Conservation (phyloP, 2,797 vertebrate species). For the Microctenopoma stevenorrisi region DNA sequence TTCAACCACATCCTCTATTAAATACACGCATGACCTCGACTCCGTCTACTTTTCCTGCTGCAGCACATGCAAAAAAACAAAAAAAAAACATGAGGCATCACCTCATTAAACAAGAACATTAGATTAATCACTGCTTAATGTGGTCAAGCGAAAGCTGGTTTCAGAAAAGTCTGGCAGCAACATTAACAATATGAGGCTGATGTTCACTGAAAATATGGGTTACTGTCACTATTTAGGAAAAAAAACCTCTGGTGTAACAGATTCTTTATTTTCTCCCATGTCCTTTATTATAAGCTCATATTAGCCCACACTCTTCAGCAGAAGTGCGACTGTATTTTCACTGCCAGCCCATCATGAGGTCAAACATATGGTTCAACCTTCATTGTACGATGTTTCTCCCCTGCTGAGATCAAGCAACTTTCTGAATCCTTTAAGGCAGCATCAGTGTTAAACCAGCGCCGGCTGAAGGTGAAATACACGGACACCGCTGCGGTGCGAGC, state of each 20-base stretch:
- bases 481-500: neutral
- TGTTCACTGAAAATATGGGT: slow-evolving; percentile 9
- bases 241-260: no score
- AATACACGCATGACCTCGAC: slow-evolving; percentile 50
- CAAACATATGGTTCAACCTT: slow-evolving; percentile 22
- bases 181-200: slow-evolving; percentile 20
- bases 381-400: slow-evolving; percentile 17
- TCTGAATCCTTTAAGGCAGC: slow-evolving; percentile 55
- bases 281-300: no score
- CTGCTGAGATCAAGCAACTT: slow-evolving; percentile 65
- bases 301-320: no score
- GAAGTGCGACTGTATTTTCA: slow-evolving; percentile 7
- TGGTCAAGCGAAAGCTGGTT: slow-evolving; percentile 25
- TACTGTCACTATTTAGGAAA: slow-evolving; percentile 11
- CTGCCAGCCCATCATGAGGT: neutral
- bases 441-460: no score
- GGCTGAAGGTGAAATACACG: neutral
- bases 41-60: slow-evolving; percentile 53
- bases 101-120: slow-evolving; percentile 58
- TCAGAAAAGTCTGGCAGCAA: slow-evolving; percentile 9
- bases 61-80: slow-evolving; percentile 30
- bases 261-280: no score
- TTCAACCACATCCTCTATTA: slow-evolving; percentile 20
- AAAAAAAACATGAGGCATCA: slow-evolving; percentile 47
- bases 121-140: slow-evolving; percentile 47